A percentile compares a stretch with the other conserved stretches of the same genome.
phyloP scores from a whole-genome alignment of 2,888 invertebrate genomes.

The Aethes cnicana region DNA sequence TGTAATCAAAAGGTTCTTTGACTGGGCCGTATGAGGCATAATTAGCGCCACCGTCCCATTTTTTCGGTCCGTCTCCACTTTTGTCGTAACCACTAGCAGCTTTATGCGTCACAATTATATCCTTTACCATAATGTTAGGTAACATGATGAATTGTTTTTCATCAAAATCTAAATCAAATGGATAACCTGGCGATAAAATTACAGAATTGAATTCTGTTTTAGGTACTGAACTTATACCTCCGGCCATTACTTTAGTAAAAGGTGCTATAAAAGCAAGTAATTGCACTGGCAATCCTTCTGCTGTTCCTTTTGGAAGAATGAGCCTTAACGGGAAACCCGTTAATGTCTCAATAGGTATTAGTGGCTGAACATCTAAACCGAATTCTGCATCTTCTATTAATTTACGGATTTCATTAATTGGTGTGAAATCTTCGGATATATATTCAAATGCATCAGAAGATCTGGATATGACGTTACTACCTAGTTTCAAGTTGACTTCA shows the following conservation, averaged over 20 bases:
- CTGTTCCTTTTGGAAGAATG: constrained; percentile 86
- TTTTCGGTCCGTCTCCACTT: constrained; percentile 43
- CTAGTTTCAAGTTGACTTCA: constrained; percentile 81
- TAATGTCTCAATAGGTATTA: constrained; percentile 75
- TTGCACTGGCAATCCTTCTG: constrained; percentile 84
- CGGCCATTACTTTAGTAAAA: constrained; percentile 55
- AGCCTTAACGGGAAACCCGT: constrained; percentile 86
- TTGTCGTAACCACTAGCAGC: constrained; percentile 44
- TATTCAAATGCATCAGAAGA: constrained; percentile 83
- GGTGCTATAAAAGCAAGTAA: constrained; percentile 85
- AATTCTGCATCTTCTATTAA: constrained; percentile 82
- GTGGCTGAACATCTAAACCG: constrained; percentile 74
- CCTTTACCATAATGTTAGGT: constrained; percentile 66
- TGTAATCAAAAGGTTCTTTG: constrained; percentile 42
- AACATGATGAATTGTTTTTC: constrained; percentile 64
- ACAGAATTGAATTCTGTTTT: constrained; percentile 64
- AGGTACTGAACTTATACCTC: constrained; percentile 60
- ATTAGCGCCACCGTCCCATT: constrained; percentile 41
- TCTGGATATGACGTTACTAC: constrained; percentile 85
- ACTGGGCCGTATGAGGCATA: constrained; percentile 41
- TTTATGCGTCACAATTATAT: constrained; percentile 61
- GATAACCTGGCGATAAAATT: constrained; percentile 84
- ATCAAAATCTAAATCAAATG: constrained; percentile 85
- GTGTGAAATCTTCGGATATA: constrained; percentile 83
- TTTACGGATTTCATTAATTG: constrained; percentile 82